These are phyloP conservation scores for Bombus pyrosoma DNA, from an alignment of 1,140 invertebrate genomes.

Conservation along the genomic window DNA sequence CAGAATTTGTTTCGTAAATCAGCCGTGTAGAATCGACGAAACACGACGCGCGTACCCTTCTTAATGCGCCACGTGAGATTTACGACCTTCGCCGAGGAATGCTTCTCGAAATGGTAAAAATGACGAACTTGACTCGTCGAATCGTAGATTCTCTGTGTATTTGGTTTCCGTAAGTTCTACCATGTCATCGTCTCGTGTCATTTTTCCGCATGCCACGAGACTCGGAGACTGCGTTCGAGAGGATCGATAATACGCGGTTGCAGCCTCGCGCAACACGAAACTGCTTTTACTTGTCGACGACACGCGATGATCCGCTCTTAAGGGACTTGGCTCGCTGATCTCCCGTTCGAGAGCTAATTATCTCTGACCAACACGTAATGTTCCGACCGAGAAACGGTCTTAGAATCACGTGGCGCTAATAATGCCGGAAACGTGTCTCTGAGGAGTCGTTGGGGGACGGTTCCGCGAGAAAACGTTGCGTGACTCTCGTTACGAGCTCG, in stretches of 20 bases:
- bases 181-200: neutral
- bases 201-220: slow-evolving; percentile 1
- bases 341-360: slow-evolving; percentile 45
- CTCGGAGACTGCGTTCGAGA: neutral
- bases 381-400: neutral
- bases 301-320: slow-evolving; percentile 36
- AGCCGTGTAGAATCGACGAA: slow-evolving; percentile 2
- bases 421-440: slow-evolving; percentile 39
- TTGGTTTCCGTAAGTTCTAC: neutral
- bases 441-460: slow-evolving; percentile 35
- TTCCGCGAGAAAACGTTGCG: slow-evolving; percentile 25
- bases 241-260: slow-evolving; percentile 50
- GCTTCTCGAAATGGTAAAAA: neutral
- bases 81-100: neutral
- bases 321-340: slow-evolving; percentile 8
- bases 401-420: slow-evolving; percentile 34
- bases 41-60: neutral
- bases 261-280: slow-evolving; percentile 38
- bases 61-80: neutral
- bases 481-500: slow-evolving; percentile 37
- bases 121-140: neutral
- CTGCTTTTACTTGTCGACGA: slow-evolving; percentile 33
- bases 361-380: slow-evolving; percentile 23
- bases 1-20: slow-evolving; percentile 40
- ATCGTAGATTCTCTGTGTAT: neutral